These are phyloP conservation scores for Enteromius treurensis DNA, from an alignment of 2,797 vertebrate species.

Conservation along the genomic window DNA sequence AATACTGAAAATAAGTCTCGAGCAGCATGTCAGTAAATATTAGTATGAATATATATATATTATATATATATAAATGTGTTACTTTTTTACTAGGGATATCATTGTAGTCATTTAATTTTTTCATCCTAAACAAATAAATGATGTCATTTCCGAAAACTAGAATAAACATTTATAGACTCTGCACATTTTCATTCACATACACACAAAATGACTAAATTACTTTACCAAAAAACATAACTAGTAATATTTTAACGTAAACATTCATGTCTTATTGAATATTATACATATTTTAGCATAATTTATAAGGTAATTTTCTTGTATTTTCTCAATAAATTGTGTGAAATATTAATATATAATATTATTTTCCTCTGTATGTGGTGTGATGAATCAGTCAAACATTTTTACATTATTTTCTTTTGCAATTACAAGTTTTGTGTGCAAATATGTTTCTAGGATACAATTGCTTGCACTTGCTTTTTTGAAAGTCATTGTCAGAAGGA, in stretches of 20 bases:
- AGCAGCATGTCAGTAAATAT: no score
- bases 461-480: constrained; percentile 28
- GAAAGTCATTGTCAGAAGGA: constrained; percentile 30
- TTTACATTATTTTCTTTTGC: background rate
- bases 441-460: background rate
- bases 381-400: background rate
- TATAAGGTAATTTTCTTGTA: background rate
- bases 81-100: background rate
- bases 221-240: background rate
- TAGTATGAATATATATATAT: no score
- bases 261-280: background rate
- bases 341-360: background rate
- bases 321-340: background rate
- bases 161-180: background rate
- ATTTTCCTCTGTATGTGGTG: background rate
- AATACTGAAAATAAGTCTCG: no score
- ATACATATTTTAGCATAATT: background rate
- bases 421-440: constrained; percentile 2
- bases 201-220: background rate
- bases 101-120: background rate
- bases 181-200: background rate
- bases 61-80: background rate
- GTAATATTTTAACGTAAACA: background rate
- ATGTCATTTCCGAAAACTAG: background rate
- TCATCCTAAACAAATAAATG: background rate